A percentile compares a stretch with the other conserved stretches of the same genome.
phyloP scores from a whole-genome alignment of 2,888 invertebrate genomes.

The Lymantria monacha region DNA sequence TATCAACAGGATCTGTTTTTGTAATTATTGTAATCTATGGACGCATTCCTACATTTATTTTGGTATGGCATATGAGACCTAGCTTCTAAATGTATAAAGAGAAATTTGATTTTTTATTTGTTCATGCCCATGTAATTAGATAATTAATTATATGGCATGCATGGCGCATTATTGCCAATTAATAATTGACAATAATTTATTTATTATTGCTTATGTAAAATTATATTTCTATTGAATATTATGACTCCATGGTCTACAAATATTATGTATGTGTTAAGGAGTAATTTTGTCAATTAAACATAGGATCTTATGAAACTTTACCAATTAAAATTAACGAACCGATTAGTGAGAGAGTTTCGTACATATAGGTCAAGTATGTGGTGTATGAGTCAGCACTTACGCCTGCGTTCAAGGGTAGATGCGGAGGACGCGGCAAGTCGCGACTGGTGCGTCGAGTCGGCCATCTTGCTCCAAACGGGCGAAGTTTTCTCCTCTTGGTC shows the following conservation, averaged over 20 bases:
- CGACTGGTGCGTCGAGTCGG: constrained; percentile 33
- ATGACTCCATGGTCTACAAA: background rate
- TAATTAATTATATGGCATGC: too few relatives aligned
- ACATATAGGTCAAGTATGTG: constrained; percentile 14
- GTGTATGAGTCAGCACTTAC: constrained; percentile 15
- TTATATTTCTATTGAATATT: background rate
- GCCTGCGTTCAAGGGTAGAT: constrained; percentile 19
- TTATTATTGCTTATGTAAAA: too few relatives aligned
- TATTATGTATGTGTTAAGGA: background rate
- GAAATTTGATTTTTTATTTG: constrained; percentile 33
- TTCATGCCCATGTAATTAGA: too few relatives aligned
- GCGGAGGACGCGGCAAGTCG: background rate
- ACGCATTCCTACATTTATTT: constrained; percentile 29
- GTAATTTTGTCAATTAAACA: background rate
- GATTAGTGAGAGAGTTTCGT: constrained; percentile 5
- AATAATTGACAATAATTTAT: too few relatives aligned
- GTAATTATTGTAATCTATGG: constrained; percentile 37
- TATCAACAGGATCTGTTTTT: constrained; percentile 48
- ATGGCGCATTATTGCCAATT: too few relatives aligned
- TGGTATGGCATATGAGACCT: constrained; percentile 23
- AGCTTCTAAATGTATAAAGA: constrained; percentile 40
- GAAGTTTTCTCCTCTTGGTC: constrained; percentile 76
- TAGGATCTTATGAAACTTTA: constrained; percentile 6
- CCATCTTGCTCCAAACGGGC: constrained; percentile 68
- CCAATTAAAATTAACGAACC: constrained; percentile 13